Evolutionary conservation across 1,140 invertebrate species (phyloP), one percentile per base, ranked within the genome.

Genomic region (Drosophila guanche): DNA sequence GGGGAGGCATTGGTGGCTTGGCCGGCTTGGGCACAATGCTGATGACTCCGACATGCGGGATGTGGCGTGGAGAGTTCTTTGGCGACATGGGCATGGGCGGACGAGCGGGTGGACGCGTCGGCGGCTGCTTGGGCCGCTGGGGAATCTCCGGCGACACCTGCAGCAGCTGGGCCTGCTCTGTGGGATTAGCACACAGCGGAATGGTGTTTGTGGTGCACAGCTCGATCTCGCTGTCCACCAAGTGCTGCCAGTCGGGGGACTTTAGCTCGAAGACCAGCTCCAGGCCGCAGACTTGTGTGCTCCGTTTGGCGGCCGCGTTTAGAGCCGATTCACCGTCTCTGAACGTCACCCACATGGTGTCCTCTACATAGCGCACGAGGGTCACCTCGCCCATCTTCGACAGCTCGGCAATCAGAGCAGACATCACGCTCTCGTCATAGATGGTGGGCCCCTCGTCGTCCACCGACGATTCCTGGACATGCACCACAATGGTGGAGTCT

Each of bases 401-500:
- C 2, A 91, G 65, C 67, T 92, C 90, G 20, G 91, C 77, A 27
- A 92, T 90, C 5, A 92, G 54, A 0, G 76, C 76, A 0, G 81
- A 81, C 89, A 91, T 91, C 0, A 92, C 80, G 55, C 90, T 80
- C 69, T 92, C 91, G 59, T 91, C 93, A 62, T 94, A 93, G 22
- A 93, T 91, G 23, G 92, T 92, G 16, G 92, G 92, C 6, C 93
- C 93, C 52, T 91, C 92, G 20, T 93, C 91, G 5, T 81, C 76
- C 7, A 79, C 79, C 3, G 60, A 50, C 0, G 71, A 43, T 5
- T 90, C 79, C 10, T 92, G 90, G 41, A 94, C 93, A 79, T 95
- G 94, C 1, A 99, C 94, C 55, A 99, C 94, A 67, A 99, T 95
- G 12, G 97, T 98, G n/a, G 96, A 96, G 93, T 99, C 98, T 2